phyloP scores from a whole-genome alignment of 1,140 invertebrate species.

The Conopomorpha cramerella region DNA sequence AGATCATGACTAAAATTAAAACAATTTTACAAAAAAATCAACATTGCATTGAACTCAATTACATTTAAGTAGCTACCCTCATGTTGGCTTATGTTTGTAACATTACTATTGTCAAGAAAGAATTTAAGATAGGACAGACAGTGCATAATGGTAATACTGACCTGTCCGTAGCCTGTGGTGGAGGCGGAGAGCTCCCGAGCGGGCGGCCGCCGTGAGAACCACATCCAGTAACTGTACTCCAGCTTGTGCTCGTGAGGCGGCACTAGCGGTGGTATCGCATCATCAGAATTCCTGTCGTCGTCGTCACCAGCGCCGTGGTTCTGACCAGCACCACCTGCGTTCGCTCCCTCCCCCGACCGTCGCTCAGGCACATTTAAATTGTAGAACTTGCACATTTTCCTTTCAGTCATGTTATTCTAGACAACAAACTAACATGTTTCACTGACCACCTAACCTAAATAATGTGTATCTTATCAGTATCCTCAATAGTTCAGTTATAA shows the following conservation, averaged over 20 bases:
- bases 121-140: too few species aligned
- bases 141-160: too few species aligned
- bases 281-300: conserved; percentile 34
- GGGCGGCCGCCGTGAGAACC: conserved; percentile 78
- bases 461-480: conserved; percentile 32
- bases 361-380: conserved; percentile 55
- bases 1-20: too few species aligned
- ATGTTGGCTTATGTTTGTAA: too few species aligned
- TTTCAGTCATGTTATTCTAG: conserved; percentile 55
- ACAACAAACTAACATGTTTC: conserved; percentile 46
- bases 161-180: conserved; percentile 51
- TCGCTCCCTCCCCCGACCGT: conserved; percentile 31
- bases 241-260: conserved; percentile 81
- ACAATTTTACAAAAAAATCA: too few species aligned
- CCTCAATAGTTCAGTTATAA: conserved; percentile 19
- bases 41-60: too few species aligned
- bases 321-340: conserved; percentile 9
- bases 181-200: conserved; percentile 36
- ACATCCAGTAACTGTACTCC: conserved; percentile 88
- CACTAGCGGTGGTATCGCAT: conserved; percentile 64
- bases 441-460: conserved; percentile 55
- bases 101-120: too few species aligned
- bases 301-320: conserved; percentile 36
- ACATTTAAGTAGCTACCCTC: too few species aligned
- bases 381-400: conserved; percentile 59